Percentiles rank a stretch among this genome's conserved stretches.
phyloP scores from a whole-genome alignment of 2,113 vertebrate species.

The Erpornis zantholeuca region DNA sequence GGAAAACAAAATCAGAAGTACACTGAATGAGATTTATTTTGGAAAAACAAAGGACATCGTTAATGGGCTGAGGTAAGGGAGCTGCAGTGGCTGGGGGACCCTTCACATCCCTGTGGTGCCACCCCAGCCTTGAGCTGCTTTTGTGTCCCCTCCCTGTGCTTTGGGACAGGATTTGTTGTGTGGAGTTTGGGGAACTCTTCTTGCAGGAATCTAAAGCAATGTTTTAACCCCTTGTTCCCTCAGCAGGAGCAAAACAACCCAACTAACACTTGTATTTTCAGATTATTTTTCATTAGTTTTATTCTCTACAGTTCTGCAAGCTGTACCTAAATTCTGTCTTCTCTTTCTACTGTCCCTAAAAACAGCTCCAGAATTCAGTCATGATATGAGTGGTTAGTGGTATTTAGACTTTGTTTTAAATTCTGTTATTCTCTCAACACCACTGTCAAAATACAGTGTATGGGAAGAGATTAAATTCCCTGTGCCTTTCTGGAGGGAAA shows the following conservation, averaged over 20 bases:
- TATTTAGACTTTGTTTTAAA: neutral
- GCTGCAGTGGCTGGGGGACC: neutral
- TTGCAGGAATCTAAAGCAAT: neutral
- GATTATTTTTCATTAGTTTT: neutral
- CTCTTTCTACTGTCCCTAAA: neutral
- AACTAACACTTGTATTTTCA: neutral
- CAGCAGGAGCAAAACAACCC: neutral
- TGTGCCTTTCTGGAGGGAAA: neutral
- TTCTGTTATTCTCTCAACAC: neutral
- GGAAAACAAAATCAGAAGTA: constrained; percentile 99
- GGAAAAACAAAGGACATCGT: constrained; percentile 99
- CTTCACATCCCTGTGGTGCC: neutral
- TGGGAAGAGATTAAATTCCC: neutral
- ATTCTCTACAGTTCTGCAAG: neutral
- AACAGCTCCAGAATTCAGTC: neutral
- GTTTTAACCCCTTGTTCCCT: neutral
- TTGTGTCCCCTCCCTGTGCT: neutral
- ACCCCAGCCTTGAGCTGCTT: neutral
- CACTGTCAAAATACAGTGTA: neutral
- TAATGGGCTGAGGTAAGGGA: constrained; percentile 92
- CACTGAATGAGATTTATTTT: constrained; percentile 99
- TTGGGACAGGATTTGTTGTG: neutral
- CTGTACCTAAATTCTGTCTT: neutral
- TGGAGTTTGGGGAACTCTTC: neutral
- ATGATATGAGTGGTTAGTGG: neutral